Evolutionary conservation across 1,140 invertebrate species (phyloP), one percentile per base, ranked within the genome.

Genomic region (Drosophila carrolli): DNA sequence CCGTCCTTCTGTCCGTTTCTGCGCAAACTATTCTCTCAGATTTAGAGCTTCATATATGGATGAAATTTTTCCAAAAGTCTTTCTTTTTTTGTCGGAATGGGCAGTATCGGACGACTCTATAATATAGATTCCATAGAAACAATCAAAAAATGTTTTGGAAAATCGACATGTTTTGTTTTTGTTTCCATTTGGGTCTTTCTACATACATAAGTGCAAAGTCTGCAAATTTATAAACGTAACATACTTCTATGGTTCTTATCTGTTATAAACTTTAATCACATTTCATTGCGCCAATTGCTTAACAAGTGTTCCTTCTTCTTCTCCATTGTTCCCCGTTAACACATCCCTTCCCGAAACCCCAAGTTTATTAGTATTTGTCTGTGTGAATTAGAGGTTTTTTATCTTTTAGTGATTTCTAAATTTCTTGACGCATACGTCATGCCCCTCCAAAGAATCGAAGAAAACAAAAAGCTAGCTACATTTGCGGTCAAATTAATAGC

Each of bases 381-480:
- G 40, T 75, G 51, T 76, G 50, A 56, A 27, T 55, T 71, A 32
- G 40, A 37, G 23, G 35, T 43, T 59, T 43, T 75, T 75, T 66
- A 75, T 75, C 72, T 75, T 48, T 66, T 66, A 67, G 37, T 77
- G 67, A 70, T 78, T 78, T 86, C 56, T 65, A 85, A 70, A 81
- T 75, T 77, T 82, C 65, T 81, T 76, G 67, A 57, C 43, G 75
- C 79, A 60, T 88, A 79, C 83, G 83, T 88, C 83, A 88, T 88
- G 62, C 73, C 29, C 47, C 65, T 75, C 57, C 57, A 43, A 56
- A 75, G 29, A 46, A 63, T 78, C 65, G 61, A 67, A 71, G 67
- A 62, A 55, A 78, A 38, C 32, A 66, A 60, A 41, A 48, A n/a
- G 10, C 54, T 23, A 48, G 50, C 57, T 74, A 68, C 65, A 66